Percentiles rank a stretch among this genome's conserved stretches.
Conservation (phyloP, 2,888 invertebrate species). For the Cataglyphis albicans region DNA sequence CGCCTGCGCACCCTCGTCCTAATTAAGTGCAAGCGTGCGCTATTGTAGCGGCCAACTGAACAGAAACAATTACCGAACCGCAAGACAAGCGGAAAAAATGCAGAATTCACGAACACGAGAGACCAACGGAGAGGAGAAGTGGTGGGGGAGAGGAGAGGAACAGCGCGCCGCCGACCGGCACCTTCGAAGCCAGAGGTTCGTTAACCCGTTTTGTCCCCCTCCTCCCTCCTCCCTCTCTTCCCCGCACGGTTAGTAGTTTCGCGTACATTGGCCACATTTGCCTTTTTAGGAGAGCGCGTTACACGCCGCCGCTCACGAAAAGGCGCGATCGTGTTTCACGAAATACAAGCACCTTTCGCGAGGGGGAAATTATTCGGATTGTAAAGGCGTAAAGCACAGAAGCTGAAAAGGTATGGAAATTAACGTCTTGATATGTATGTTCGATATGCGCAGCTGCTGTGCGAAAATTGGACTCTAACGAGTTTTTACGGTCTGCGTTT, state of each 20-base stretch:
- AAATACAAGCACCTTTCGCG: conserved; percentile 39
- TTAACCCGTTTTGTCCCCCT: conserved; percentile 66
- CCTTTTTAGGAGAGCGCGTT: conserved; percentile 60
- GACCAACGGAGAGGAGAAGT: neutral
- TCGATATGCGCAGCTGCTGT: neutral
- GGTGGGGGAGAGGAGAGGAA: conserved; percentile 52
- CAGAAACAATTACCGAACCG: conserved; percentile 73
- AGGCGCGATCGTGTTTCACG: conserved; percentile 63
- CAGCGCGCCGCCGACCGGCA: conserved; percentile 40
- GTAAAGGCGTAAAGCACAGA: neutral
- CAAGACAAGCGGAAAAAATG: conserved; percentile 63
- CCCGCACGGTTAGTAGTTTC: conserved; percentile 26
- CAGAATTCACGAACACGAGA: conserved; percentile 66
- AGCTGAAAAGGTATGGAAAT: neutral
- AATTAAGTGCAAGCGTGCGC: conserved; percentile 81
- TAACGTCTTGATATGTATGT: neutral
- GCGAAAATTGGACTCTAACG: no score
- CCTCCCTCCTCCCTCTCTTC: neutral
- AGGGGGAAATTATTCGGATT: conserved; percentile 2
- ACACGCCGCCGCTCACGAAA: conserved; percentile 36
- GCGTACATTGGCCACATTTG: conserved; percentile 49
- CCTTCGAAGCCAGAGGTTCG: conserved; percentile 61
- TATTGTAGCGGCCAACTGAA: conserved; percentile 69
- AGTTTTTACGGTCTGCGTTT: neutral
- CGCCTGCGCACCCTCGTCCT: conserved; percentile 68